These are phyloP conservation scores for Oligia strigilis DNA, from an alignment of 2,888 invertebrate genomes.

Conservation along the genomic window DNA sequence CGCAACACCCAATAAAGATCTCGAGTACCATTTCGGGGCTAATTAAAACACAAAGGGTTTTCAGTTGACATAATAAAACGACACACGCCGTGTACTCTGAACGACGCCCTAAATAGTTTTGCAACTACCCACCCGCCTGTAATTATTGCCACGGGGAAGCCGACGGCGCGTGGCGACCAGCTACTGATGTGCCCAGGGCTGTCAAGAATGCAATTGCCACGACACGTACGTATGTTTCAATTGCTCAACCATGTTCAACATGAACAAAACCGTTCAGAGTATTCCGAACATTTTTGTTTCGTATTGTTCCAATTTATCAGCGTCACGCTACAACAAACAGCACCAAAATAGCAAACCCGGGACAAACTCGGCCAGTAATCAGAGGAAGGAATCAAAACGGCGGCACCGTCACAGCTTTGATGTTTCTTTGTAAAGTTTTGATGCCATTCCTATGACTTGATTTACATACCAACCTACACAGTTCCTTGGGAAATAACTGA, in stretches of 20 bases:
- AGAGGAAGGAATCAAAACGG: constrained; percentile 86
- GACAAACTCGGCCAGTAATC: constrained; percentile 81
- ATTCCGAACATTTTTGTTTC: constrained; percentile 56
- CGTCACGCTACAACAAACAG: constrained; percentile 65
- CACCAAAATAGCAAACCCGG: constrained; percentile 80
- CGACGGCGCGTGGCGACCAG: constrained; percentile 65
- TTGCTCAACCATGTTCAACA: constrained; percentile 45
- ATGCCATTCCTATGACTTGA: constrained; percentile 72
- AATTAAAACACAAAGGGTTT: constrained; percentile 86
- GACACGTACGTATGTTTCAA: constrained; percentile 55
- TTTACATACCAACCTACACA: constrained; percentile 70
- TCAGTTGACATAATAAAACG: constrained; percentile 82
- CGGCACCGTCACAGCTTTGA: constrained; percentile 82
- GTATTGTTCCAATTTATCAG: constrained; percentile 63
- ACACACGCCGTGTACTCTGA: constrained; percentile 69
- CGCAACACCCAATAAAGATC: constrained; percentile 73
- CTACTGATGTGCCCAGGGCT: constrained; percentile 64
- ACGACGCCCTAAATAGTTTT: constrained; percentile 84
- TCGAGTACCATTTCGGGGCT: constrained; percentile 72
- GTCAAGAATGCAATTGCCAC: constrained; percentile 58
- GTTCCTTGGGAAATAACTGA: constrained; percentile 63
- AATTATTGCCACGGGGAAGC: constrained; percentile 78
- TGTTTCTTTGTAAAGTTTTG: constrained; percentile 80
- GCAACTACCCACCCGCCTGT: constrained; percentile 74
- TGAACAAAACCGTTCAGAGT: constrained; percentile 37